Evolutionary conservation across 2,113 vertebrate species (phyloP).

Genomic region (Lepus timidus): DNA sequence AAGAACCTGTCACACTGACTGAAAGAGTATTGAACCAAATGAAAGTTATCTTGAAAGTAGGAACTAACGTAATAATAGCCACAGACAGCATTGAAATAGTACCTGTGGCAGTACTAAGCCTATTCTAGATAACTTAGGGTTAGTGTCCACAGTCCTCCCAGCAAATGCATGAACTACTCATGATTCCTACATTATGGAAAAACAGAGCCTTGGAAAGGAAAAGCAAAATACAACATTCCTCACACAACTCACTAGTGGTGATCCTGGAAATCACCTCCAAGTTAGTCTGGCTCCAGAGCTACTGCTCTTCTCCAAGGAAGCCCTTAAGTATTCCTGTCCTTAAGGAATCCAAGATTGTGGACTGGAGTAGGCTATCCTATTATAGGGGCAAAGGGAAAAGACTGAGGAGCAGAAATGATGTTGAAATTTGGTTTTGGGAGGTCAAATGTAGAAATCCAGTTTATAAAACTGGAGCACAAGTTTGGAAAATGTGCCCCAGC

Average conservation of each 20-base stretch:
- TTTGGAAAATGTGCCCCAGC: neutral
- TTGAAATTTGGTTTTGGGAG: neutral
- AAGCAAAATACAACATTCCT: neutral
- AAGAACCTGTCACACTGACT: fast-evolving
- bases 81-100: fast-evolving
- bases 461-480: neutral
- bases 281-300: neutral
- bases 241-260: neutral
- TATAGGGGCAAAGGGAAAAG: neutral
- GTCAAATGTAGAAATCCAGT: neutral
- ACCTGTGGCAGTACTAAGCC: fast-evolving
- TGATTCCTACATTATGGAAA: neutral
- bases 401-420: neutral
- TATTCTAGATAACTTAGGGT: neutral
- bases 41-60: fast-evolving
- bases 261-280: neutral
- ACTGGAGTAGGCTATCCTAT: neutral
- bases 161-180: fast-evolving
- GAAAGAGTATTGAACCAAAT: neutral
- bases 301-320: neutral
- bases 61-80: neutral
- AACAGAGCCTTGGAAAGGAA: neutral
- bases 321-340: neutral
- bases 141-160: neutral
- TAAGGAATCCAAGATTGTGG: too few relatives aligned